phyloP scores from a whole-genome alignment of 1,140 invertebrate genomes.

The Dreissena polymorpha region DNA sequence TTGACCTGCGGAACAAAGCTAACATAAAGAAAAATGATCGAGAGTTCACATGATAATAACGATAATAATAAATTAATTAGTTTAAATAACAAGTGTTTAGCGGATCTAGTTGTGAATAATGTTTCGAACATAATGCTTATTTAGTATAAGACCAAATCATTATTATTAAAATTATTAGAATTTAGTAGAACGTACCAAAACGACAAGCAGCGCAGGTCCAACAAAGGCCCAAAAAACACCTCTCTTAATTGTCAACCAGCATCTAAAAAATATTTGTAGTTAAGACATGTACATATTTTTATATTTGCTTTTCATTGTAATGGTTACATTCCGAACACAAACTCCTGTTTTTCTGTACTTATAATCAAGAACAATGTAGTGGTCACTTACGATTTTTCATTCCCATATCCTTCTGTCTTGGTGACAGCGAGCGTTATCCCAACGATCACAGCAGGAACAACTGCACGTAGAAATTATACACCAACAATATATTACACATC shows the following conservation, averaged over 20 bases:
- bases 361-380: neutral
- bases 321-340: neutral
- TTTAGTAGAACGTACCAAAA: neutral
- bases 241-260: slow-evolving; percentile 57
- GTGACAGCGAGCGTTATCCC: neutral
- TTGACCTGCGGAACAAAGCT: slow-evolving; percentile 60
- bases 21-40: neutral
- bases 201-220: neutral
- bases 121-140: neutral
- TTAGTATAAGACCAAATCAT: neutral
- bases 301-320: neutral
- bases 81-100: neutral
- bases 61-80: neutral
- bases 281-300: neutral
- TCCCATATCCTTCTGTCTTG: slow-evolving; percentile 15
- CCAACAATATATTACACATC: neutral
- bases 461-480: slow-evolving; percentile 9
- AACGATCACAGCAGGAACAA: slow-evolving; percentile 25
- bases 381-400: slow-evolving; percentile 21
- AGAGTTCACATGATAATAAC: neutral
- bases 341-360: neutral
- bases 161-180: neutral
- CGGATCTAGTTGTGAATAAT: neutral
- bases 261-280: neutral
- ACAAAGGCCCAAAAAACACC: slow-evolving; percentile 22